Percentiles rank a stretch among this genome's conserved stretches.
Evolutionary conservation across 2,888 invertebrate species (phyloP).

Genomic region (Ditylenchus weischeri): DNA sequence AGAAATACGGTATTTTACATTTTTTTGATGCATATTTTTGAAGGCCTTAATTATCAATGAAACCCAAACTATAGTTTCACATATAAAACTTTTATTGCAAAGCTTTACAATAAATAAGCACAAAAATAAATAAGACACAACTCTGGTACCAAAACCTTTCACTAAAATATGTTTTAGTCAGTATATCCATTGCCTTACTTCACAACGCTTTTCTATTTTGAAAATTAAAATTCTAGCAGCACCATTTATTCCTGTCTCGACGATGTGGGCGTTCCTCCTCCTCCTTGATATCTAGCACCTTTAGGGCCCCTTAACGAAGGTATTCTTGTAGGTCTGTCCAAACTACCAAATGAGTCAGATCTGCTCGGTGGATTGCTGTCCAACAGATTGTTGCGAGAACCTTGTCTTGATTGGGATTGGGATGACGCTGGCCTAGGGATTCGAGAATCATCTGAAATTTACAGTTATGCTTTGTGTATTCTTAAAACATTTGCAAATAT

Average conservation of each 20-base stretch:
- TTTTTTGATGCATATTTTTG: no score
- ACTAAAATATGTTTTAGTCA: no score
- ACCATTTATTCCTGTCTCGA: neutral
- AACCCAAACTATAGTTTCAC: no score
- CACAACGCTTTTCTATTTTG: no score
- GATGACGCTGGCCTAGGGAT: conserved; percentile 30
- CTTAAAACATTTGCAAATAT: neutral
- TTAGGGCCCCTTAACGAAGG: conserved; percentile 51
- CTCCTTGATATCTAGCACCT: conserved; percentile 15
- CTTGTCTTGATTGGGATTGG: conserved; percentile 17
- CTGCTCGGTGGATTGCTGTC: neutral
- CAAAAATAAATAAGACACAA: no score
- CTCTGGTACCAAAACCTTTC: no score
- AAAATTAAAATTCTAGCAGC: no score
- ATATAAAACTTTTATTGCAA: no score
- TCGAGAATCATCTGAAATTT: conserved; percentile 20
- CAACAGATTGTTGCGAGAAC: conserved; percentile 18
- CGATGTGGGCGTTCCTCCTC: conserved; percentile 3
- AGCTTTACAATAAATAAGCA: no score
- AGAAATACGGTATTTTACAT: no score
- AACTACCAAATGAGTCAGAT: conserved; percentile 3
- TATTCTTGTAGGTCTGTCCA: conserved; percentile 40
- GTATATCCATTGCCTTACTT: no score
- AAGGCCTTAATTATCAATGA: no score
- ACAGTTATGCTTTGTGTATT: neutral